phyloP scores from a whole-genome alignment of 2,113 vertebrate genomes.

The Penelope pileata region DNA sequence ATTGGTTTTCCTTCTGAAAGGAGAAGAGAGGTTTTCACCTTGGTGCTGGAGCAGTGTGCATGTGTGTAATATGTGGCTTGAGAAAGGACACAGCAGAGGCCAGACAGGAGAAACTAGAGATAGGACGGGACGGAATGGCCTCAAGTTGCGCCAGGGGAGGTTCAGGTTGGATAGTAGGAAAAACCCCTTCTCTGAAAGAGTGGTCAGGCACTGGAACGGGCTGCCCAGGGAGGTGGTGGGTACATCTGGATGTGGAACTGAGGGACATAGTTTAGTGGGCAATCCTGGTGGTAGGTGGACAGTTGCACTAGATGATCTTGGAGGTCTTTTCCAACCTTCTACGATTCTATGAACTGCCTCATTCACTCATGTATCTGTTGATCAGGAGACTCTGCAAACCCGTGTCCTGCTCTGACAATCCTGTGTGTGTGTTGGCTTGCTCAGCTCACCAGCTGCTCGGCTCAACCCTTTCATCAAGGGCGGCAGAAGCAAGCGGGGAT shows the following conservation, averaged over 20 bases:
- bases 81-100: not conserved
- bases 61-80: not conserved
- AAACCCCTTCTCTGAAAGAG: too few species aligned
- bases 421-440: fast-evolving
- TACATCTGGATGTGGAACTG: too few species aligned
- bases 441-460: not conserved
- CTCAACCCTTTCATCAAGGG: not conserved
- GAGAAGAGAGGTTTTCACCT: not conserved
- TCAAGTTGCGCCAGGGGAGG: too few species aligned
- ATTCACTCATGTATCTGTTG: not conserved
- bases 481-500: not conserved
- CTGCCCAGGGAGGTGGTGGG: too few species aligned
- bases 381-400: not conserved
- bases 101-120: not conserved
- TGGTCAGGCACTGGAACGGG: too few species aligned
- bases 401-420: not conserved
- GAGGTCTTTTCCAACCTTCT: too few species aligned
- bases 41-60: not conserved
- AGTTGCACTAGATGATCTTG: too few species aligned
- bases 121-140: too few species aligned
- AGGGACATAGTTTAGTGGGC: too few species aligned
- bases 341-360: too few species aligned
- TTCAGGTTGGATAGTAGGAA: too few species aligned
- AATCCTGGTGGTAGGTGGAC: too few species aligned
- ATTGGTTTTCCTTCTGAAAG: not conserved